Percentiles rank a stretch among this genome's conserved stretches.
Conservation (phyloP, 2,113 vertebrate genomes). For the Podiceps cristatus region DNA sequence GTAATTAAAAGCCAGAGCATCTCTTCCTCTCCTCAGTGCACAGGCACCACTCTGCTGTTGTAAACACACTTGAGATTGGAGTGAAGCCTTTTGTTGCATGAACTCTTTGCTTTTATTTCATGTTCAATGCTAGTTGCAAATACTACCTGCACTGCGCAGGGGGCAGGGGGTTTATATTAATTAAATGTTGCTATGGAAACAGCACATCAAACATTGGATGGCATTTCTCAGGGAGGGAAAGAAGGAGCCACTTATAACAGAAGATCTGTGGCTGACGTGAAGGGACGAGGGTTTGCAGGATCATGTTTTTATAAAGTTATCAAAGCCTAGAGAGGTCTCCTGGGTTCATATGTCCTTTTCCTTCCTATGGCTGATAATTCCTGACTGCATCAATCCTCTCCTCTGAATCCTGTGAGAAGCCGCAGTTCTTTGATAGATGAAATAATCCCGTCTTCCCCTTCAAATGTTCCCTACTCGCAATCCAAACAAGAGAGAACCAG, state of each 20-base stretch:
- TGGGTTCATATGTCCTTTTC: background rate
- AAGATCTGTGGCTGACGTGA: background rate
- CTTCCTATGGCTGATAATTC: background rate
- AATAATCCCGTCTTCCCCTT: background rate
- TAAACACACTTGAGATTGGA: constrained; percentile 17
- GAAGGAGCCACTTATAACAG: background rate
- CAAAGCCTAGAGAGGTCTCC: background rate
- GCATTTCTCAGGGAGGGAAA: background rate
- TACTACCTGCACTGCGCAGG: constrained; percentile 8
- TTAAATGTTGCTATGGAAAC: constrained; percentile 61
- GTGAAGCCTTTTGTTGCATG: background rate
- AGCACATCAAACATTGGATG: background rate
- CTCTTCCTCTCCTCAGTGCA: background rate
- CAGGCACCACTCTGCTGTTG: background rate
- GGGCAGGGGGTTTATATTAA: constrained; percentile 26
- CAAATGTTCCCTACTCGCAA: background rate
- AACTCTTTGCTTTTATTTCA: constrained; percentile 46
- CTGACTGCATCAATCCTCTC: background rate
- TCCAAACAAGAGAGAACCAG: background rate
- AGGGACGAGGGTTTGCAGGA: background rate
- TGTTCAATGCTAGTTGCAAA: constrained; percentile 29
- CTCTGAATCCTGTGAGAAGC: background rate
- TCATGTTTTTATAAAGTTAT: background rate
- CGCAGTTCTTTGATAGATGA: background rate
- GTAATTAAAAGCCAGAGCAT: constrained; percentile 56